Base-by-base conservation (phyloP, 2,113 vertebrate species). In the Ceratotherium simum region DNA sequence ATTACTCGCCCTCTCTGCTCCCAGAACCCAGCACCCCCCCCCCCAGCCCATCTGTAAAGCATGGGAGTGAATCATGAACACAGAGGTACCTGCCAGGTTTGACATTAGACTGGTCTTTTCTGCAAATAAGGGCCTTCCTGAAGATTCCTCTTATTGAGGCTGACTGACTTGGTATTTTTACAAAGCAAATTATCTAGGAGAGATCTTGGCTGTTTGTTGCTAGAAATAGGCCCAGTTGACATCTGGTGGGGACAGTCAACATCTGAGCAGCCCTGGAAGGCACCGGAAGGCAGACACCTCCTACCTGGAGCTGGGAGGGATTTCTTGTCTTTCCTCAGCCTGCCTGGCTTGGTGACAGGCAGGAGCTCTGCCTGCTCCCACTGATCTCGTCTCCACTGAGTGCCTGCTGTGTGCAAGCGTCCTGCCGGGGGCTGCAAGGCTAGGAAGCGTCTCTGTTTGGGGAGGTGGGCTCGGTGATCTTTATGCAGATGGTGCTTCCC, bases 131-230 rank as follows among this genome's bases (percentile, higher is more conserved):
- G 67, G 23, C 58, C 73, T 80, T 84, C 65, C 46, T 89, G 39
- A 54, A 58, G 73, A 81, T 54, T 91, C 58, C 54, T 82, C 46
- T 73, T 93, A 90, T 76, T 11, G 73, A 90, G 62, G 46, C 36
- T 56, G 84, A 18, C 80, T 87, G 42, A 85, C 27, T 95, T 87
- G 83, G 87, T 58, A 36, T 70, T 95, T 90, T 83, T 76, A 92
- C 73, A 69, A 80, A 96, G 80, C 88, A 83, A 94, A 60, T 82
- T 21, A 70, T 67, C 33, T 82, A 60, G n/a, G 78, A 1, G 42
- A 85, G 92, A 36, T 31, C 33, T 85, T 86, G 56, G 27, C 79
- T 94, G 9, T 70, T 83, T 87, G 56, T 95, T 29, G 36, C 42
- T 67, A 69, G 73, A 58, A 72, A 29, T 6, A 70, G 69, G 69